These are phyloP conservation scores for Artibeus jamaicensis DNA, from an alignment of 2,797 vertebrate genomes.

Conservation along the genomic window DNA sequence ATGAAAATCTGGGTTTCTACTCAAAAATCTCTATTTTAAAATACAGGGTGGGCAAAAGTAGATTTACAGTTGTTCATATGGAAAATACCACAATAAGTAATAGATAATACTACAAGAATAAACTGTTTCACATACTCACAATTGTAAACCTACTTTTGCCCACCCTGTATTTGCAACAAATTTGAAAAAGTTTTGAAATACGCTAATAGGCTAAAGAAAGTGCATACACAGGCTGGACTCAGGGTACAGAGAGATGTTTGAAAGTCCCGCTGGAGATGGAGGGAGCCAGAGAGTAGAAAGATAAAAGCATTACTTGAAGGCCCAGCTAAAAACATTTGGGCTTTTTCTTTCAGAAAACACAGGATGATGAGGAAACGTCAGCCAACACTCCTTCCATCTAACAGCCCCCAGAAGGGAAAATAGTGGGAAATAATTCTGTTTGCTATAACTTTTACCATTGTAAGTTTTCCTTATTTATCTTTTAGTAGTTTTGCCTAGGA, in stretches of 20 bases:
- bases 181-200: background rate
- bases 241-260: accelerated
- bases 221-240: background rate
- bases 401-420: background rate
- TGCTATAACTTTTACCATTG: background rate
- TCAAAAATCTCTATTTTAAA: background rate
- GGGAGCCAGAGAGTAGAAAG: background rate
- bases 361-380: background rate
- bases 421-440: background rate
- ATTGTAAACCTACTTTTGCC: background rate
- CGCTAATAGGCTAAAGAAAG: background rate
- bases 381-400: background rate
- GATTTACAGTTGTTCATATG: background rate
- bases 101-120: no score
- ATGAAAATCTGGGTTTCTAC: background rate
- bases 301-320: background rate
- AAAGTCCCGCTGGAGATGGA: background rate
- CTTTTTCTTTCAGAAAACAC: background rate
- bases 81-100: no score
- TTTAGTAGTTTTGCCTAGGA: background rate
- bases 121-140: background rate
- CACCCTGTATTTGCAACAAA: background rate
- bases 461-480: background rate
- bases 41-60: background rate
- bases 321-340: background rate